These are phyloP conservation scores for Ptychoptera contaminata DNA, from an alignment of 2,888 invertebrate genomes.

Conservation along the genomic window DNA sequence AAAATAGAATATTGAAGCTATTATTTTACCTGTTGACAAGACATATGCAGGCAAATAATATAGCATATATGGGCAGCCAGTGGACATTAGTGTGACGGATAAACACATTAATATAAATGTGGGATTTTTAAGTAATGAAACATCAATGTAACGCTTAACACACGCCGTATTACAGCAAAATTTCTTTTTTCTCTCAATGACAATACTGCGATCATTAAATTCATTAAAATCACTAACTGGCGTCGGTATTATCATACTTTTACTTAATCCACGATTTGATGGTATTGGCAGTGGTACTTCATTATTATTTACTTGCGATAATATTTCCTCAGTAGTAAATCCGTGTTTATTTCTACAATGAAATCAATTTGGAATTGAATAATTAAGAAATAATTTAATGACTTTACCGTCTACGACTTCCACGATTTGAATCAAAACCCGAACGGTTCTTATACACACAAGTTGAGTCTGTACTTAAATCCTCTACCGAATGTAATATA, in stretches of 20 bases:
- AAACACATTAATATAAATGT: slow-evolving; percentile 54
- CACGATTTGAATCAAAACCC: slow-evolving; percentile 25
- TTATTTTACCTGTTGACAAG: slow-evolving; percentile 41
- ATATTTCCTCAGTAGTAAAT: slow-evolving; percentile 28
- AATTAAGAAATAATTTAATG: neutral
- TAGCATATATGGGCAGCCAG: slow-evolving; percentile 59
- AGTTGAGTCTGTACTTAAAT: slow-evolving; percentile 57
- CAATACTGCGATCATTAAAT: slow-evolving; percentile 16
- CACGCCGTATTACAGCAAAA: too few relatives aligned
- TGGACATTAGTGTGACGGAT: slow-evolving; percentile 59
- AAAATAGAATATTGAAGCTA: neutral
- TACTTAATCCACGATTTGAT: slow-evolving; percentile 28
- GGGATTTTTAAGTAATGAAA: slow-evolving; percentile 47
- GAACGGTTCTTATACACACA: slow-evolving; percentile 47
- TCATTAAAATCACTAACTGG: slow-evolving; percentile 28
- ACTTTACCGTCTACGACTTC: slow-evolving; percentile 23
- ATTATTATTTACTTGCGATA: slow-evolving; percentile 22
- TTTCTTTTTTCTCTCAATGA: slow-evolving; percentile 22
- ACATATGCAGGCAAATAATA: slow-evolving; percentile 63
- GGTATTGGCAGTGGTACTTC: slow-evolving; percentile 12
- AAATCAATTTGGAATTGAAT: too few relatives aligned
- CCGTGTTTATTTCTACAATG: slow-evolving; percentile 18
- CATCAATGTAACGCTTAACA: slow-evolving; percentile 38
- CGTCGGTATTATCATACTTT: slow-evolving; percentile 32
- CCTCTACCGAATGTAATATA: slow-evolving; percentile 57